Evolutionary conservation across 2,888 invertebrate genomes (phyloP).

Genomic region (Gnatocerus cornutus): DNA sequence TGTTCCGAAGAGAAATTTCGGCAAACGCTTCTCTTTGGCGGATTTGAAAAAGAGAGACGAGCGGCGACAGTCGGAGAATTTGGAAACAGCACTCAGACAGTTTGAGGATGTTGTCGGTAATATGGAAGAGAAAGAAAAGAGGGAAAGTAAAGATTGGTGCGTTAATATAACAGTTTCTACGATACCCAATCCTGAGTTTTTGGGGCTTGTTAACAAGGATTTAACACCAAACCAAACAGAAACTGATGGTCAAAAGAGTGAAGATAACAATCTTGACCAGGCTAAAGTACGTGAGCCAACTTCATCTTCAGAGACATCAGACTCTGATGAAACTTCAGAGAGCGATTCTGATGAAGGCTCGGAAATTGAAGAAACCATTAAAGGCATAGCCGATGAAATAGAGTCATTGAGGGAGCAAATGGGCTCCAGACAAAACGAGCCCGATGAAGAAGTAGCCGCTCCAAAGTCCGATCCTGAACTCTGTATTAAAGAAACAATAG

Average conservation of each 20-base stretch:
- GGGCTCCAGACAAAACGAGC: slow-evolving; percentile 27
- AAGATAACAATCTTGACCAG: neutral
- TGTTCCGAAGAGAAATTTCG: slow-evolving; percentile 47
- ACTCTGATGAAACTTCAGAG: slow-evolving; percentile 13
- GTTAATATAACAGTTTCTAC: slow-evolving; percentile 62
- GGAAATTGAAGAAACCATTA: slow-evolving; percentile 12
- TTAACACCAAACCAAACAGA: neutral
- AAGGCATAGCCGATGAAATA: slow-evolving; percentile 4
- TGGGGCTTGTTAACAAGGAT: slow-evolving; percentile 8
- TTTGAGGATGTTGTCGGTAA: slow-evolving; percentile 60
- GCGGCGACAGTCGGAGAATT: slow-evolving; percentile 37
- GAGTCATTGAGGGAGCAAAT: slow-evolving; percentile 4
- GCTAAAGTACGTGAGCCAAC: neutral
- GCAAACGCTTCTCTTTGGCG: slow-evolving; percentile 56
- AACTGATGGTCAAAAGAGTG: neutral
- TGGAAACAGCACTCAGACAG: slow-evolving; percentile 58
- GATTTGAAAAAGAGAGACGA: slow-evolving; percentile 51
- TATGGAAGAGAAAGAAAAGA: slow-evolving; percentile 44
- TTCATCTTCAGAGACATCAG: slow-evolving; percentile 6
- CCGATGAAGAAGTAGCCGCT: neutral
- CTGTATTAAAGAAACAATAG: neutral
- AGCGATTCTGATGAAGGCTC: slow-evolving; percentile 9
- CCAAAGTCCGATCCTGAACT: neutral
- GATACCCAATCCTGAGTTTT: slow-evolving; percentile 55
- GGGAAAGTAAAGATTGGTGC: slow-evolving; percentile 58